Evolutionary conservation across 2,888 invertebrate genomes (phyloP).

Genomic region (Strigamia maritima): DNA sequence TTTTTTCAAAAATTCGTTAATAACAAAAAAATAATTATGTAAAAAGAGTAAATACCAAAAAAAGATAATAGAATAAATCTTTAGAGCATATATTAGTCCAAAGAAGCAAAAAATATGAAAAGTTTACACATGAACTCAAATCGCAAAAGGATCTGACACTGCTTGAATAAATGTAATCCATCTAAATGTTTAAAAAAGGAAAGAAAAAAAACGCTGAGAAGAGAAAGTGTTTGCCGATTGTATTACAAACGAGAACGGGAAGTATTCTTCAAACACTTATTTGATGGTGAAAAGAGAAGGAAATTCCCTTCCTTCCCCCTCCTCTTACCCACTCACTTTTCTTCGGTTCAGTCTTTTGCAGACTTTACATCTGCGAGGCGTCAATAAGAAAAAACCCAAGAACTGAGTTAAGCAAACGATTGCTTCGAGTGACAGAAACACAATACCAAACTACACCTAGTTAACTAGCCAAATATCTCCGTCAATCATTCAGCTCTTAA

Average conservation of each 20-base stretch:
- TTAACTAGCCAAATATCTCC: not conserved
- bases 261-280: constrained; percentile 29
- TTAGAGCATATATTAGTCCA: not conserved
- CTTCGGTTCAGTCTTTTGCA: constrained; percentile 6
- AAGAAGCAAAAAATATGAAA: not conserved
- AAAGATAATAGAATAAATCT: not conserved
- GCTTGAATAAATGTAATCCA: constrained; percentile 26
- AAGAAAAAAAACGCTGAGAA: not conserved
- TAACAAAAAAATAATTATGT: not conserved
- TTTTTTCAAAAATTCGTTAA: not conserved
- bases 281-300: constrained; percentile 29
- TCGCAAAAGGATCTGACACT: not conserved
- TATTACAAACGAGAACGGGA: constrained; percentile 21
- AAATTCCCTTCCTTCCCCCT: not conserved
- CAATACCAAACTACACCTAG: constrained; percentile 5
- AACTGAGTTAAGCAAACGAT: constrained; percentile 6
- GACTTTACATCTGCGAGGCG: constrained; percentile 13
- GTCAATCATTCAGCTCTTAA: constrained; percentile 9
- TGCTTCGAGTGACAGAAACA: constrained; percentile 13
- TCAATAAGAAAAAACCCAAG: constrained; percentile 8
- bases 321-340: not conserved
- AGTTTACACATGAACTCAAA: constrained; percentile 26
- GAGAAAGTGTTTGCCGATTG: constrained; percentile 20
- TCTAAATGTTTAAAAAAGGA: constrained; percentile 4
- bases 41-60: not conserved